A percentile compares a stretch with the other conserved stretches of the same genome.
Evolutionary conservation across 2,797 vertebrate genomes (phyloP).

Genomic region (Stomatorhinus walkeri): DNA sequence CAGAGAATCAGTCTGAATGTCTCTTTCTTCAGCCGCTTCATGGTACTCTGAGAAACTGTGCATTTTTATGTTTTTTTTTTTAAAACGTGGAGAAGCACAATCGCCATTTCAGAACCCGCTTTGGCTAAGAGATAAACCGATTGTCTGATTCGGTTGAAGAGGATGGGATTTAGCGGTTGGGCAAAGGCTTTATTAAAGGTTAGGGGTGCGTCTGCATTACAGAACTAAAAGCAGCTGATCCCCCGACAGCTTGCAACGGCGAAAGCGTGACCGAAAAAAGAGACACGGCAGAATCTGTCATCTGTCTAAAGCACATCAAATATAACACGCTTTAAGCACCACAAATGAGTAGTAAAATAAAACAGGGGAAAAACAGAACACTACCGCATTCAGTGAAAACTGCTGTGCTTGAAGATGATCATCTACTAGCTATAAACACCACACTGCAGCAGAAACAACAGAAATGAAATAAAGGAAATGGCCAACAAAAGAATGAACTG

Average conservation of each 20-base stretch:
- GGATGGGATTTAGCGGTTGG: background rate
- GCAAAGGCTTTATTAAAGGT: background rate
- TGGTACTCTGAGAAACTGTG: constrained; percentile 24
- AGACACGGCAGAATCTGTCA: constrained; percentile 51
- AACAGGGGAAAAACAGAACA: constrained; percentile 25
- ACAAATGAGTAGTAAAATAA: constrained; percentile 46
- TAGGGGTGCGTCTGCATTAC: constrained; percentile 18
- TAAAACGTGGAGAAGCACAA: background rate
- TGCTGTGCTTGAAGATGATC: constrained; percentile 32
- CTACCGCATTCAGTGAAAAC: constrained; percentile 40
- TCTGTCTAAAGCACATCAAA: constrained; percentile 45
- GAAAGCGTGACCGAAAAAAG: constrained; percentile 54
- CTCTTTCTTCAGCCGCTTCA: constrained; percentile 58
- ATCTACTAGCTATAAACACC: constrained; percentile 42
- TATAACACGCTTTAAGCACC: constrained; percentile 49
- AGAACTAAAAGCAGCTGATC: background rate
- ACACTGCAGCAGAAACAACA: constrained; percentile 36
- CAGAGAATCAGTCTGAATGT: constrained; percentile 50
- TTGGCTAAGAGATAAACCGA: background rate
- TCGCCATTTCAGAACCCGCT: background rate
- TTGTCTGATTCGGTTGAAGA: background rate
- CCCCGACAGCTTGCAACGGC: constrained; percentile 34
- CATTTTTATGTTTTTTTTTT: background rate
- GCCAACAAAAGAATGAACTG: constrained; percentile 23
- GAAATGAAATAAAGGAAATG: constrained; percentile 37